These are phyloP conservation scores for Empidonax alnorum DNA, from an alignment of 2,113 vertebrate species.

Conservation along the genomic window DNA sequence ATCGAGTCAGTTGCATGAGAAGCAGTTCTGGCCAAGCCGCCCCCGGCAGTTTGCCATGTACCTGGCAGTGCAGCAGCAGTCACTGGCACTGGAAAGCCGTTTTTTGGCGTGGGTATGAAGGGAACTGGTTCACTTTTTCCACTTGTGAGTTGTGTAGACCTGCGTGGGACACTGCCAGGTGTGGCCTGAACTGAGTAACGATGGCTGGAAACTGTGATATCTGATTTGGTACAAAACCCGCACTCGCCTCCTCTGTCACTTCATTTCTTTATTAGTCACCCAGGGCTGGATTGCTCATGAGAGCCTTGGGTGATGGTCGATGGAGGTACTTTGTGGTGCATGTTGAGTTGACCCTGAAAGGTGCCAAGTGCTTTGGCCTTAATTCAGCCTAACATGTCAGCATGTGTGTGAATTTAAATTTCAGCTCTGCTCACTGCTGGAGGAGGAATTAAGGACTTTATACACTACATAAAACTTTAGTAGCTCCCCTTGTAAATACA, in stretches of 20 bases:
- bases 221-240: neutral
- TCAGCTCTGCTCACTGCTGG: neutral
- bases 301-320: neutral
- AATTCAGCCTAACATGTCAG: neutral
- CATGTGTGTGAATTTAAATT: neutral
- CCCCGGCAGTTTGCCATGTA: neutral
- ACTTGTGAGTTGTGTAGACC: neutral
- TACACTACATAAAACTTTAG: neutral
- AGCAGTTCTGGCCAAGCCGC: neutral
- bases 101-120: neutral
- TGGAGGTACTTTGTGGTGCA: neutral
- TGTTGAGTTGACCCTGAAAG: neutral
- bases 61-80: neutral
- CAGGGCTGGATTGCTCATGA: neutral
- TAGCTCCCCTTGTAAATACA: neutral
- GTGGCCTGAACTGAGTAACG: neutral
- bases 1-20: neutral
- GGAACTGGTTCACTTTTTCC: slow-evolving; percentile 9
- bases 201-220: neutral
- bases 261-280: neutral
- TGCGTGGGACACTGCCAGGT: neutral
- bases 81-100: neutral
- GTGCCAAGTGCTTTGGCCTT: neutral
- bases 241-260: rapidly evolving
- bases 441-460: neutral